Evolutionary conservation across 2,113 vertebrate species (phyloP).

Genomic region (Poeciliopsis retropinna): DNA sequence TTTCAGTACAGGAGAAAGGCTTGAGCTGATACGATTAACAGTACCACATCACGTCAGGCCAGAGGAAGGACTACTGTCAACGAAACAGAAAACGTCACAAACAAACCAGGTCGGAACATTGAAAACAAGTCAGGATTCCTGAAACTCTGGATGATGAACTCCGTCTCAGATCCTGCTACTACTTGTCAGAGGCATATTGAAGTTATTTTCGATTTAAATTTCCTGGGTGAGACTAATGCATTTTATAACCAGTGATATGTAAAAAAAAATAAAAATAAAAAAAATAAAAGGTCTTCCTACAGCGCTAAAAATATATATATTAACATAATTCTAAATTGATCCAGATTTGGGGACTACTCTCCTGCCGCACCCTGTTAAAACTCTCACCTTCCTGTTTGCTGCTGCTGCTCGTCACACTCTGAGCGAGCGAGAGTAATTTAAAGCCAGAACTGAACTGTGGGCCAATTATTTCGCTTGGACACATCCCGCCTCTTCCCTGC

Average conservation of each 20-base stretch:
- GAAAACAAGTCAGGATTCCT: slow-evolving; percentile 30
- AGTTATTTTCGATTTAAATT: slow-evolving; percentile 7
- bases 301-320: slow-evolving; percentile 22
- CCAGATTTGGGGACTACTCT: slow-evolving; percentile 51
- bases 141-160: slow-evolving; percentile 12
- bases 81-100: slow-evolving; percentile 66
- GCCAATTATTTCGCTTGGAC: slow-evolving; percentile 74
- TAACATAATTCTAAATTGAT: slow-evolving; percentile 19
- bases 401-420: slow-evolving; percentile 35
- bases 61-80: slow-evolving; percentile 62
- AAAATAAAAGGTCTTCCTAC: slow-evolving; percentile 21
- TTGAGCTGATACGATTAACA: slow-evolving; percentile 64
- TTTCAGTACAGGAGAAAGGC: slow-evolving; percentile 32
- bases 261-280: neutral
- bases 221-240: slow-evolving; percentile 35
- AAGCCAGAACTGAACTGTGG: slow-evolving; percentile 52
- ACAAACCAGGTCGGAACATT: slow-evolving; percentile 52
- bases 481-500: slow-evolving; percentile 40
- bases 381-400: slow-evolving; percentile 22
- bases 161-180: slow-evolving; percentile 46
- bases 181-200: slow-evolving; percentile 33
- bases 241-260: slow-evolving; percentile 33
- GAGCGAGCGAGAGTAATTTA: slow-evolving; percentile 52
- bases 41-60: slow-evolving; percentile 66
- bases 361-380: slow-evolving; percentile 47